Evolutionary conservation across 2,888 invertebrate genomes (phyloP), one percentile per base, ranked within the genome.

Genomic region (Drosophila tanythrix): DNA sequence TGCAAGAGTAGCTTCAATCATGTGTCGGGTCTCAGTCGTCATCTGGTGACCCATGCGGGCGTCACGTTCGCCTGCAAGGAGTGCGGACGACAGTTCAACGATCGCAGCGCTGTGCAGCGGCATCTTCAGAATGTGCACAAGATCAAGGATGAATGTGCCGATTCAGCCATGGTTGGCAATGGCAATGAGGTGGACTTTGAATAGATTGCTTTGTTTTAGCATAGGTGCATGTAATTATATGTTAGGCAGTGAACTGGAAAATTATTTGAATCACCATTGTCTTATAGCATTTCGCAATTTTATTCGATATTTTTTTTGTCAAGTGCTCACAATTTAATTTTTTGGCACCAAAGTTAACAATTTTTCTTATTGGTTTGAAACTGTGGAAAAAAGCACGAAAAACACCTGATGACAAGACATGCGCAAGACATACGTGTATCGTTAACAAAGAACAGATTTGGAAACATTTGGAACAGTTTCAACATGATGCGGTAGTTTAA

Each of bases 91-190:
- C 93, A 94, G 11, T 97, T 96, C 91, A 95, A 94, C 18, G 97
- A 97, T 94, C 95, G 95, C 85, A 96, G 96, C 83, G 96, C 96
- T 0, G 93, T 96, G 57, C 93, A 95, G 71, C 93, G 97, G 6
- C 97, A 97, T 86, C 91, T 94, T 48, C 89, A 92, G 50, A 89
- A 83, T 36, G 88, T 92, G 18, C 93, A 93, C 71, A 76, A 83
- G 43, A 31, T 68, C 5, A 70, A 63, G 63, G 69, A 74, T 29
- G 59, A 64, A n/a, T 53, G 48, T 0, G 55, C 27, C 0, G 73
- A 81, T 2, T 46, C 64, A 8, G 25, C 40, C 3, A 53, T 70
- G 15, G 85, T 85, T 7, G 64, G 50, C 38, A 79, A 66, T 53
- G 66, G 29, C 10, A 72, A 72, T 25, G 67, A 70, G 2, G n/a